These are phyloP conservation scores for Varanus komodoensis DNA, from an alignment of 2,113 vertebrate species.

Conservation along the genomic window DNA sequence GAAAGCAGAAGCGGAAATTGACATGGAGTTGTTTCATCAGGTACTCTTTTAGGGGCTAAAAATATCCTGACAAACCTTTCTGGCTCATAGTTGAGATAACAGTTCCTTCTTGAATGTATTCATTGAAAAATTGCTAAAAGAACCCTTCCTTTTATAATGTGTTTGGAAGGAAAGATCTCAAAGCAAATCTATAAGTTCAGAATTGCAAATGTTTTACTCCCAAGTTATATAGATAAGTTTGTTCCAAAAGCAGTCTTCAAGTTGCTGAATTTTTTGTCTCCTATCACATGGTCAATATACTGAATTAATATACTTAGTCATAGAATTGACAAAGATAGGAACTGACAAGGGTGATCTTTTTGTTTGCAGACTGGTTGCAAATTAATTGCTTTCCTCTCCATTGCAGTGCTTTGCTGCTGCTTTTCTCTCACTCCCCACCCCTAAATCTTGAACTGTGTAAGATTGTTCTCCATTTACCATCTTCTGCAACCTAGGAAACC, in stretches of 20 bases:
- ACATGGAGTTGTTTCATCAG: slow-evolving; percentile 99
- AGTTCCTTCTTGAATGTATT: background rate
- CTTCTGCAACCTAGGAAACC: background rate
- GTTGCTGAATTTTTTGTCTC: background rate
- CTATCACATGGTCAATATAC: background rate
- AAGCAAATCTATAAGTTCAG: background rate
- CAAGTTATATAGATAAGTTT: background rate
- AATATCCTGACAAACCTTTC: background rate
- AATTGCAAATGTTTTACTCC: rapidly evolving
- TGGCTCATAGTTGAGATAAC: background rate
- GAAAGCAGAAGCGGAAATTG: slow-evolving; percentile 98
- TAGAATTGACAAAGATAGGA: background rate
- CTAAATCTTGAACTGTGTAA: background rate
- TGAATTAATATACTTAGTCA: background rate
- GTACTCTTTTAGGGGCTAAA: slow-evolving; percentile 72
- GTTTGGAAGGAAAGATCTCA: background rate
- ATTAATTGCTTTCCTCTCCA: background rate
- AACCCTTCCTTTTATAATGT: rapidly evolving
- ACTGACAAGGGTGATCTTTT: background rate
- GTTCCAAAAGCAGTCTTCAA: rapidly evolving
- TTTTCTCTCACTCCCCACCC: background rate
- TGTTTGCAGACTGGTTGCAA: rapidly evolving
- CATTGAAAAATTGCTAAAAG: background rate
- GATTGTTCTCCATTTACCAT: background rate
- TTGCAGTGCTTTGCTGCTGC: background rate